Percentiles rank a stretch among this genome's conserved stretches.
Evolutionary conservation across 2,797 vertebrate species (phyloP).

Genomic region (Gambusia yucatana): DNA sequence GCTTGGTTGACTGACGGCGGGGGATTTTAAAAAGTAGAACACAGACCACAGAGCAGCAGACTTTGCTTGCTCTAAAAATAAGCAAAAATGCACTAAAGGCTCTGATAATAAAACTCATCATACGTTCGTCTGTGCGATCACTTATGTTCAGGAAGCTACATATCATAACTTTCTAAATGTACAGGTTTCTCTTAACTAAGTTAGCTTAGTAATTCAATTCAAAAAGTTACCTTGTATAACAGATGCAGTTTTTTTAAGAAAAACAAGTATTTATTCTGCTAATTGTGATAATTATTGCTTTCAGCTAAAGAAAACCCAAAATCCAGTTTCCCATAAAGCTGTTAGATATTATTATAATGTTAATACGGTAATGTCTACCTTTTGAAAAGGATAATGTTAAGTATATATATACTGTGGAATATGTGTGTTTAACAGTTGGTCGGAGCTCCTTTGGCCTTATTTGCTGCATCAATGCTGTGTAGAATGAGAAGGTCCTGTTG

Average conservation of each 20-base stretch:
- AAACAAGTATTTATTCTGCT: not conserved
- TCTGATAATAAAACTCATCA: not conserved
- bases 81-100: not conserved
- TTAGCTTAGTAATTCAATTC: no score
- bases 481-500: no score
- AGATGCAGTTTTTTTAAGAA: no score
- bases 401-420: no score
- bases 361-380: not conserved
- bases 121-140: not conserved
- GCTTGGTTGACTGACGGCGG: constrained; percentile 9
- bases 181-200: not conserved
- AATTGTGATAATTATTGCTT: not conserved
- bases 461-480: not conserved
- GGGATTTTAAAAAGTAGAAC: constrained; percentile 16
- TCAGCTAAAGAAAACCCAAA: not conserved
- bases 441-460: no score
- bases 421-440: no score
- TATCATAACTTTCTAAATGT: not conserved
- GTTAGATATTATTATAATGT: not conserved
- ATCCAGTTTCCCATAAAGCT: no score
- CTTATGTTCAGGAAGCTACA: not conserved
- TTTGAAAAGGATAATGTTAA: no score
- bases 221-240: no score
- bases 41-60: constrained; percentile 1
- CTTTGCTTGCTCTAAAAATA: constrained; percentile 2